A percentile compares a stretch with the other conserved stretches of the same genome.
phyloP scores from a whole-genome alignment of 2,888 invertebrate genomes.

The Pollenia angustigena region DNA sequence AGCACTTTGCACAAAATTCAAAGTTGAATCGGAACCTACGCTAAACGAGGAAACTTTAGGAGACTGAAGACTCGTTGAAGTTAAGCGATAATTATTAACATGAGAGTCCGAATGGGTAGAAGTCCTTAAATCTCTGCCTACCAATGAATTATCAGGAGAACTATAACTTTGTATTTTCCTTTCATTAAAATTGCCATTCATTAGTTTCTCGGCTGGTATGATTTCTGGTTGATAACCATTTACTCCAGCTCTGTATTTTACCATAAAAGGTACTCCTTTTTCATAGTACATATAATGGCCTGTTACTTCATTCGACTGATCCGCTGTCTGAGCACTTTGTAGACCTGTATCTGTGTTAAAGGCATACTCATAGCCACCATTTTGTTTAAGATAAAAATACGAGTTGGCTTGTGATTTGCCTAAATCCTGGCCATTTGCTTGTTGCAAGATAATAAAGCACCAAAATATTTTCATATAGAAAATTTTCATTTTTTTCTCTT shows the following conservation, averaged over 20 bases:
- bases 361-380: conserved; percentile 82
- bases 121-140: conserved; percentile 24
- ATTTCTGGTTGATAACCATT: conserved; percentile 74
- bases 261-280: conserved; percentile 71
- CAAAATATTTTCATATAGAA: conserved; percentile 28
- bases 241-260: conserved; percentile 73
- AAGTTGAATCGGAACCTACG: conserved; percentile 47
- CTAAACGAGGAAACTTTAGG: conserved; percentile 50
- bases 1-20: conserved; percentile 75
- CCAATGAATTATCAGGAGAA: conserved; percentile 21
- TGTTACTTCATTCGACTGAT: conserved; percentile 75
- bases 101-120: conserved; percentile 4
- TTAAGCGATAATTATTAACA: conserved; percentile 39
- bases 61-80: background rate
- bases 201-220: conserved; percentile 56
- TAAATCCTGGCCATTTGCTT: conserved; percentile 46
- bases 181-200: conserved; percentile 42
- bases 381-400: conserved; percentile 72
- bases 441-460: conserved; percentile 45
- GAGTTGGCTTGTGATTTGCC: conserved; percentile 62
- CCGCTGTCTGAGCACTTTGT: conserved; percentile 80
- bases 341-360: conserved; percentile 83
- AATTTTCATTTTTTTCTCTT: conserved; percentile 43
- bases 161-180: conserved; percentile 15
- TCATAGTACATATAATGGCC: conserved; percentile 75